These are phyloP conservation scores for Cryptotis parvus DNA, from an alignment of 2,113 vertebrate genomes.

Conservation along the genomic window DNA sequence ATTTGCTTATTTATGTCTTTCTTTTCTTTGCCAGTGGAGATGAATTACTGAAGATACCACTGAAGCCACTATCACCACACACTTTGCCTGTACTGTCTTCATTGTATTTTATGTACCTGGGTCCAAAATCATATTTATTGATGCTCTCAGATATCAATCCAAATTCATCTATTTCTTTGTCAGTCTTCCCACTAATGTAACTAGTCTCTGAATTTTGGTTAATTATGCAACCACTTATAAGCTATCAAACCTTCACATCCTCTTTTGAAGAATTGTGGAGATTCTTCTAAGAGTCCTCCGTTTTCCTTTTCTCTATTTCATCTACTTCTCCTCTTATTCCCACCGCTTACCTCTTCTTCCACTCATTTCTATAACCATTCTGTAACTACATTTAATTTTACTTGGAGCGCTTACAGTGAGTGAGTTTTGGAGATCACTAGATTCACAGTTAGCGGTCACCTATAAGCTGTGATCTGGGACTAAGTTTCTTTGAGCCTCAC, in stretches of 20 bases:
- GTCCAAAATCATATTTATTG: not conserved
- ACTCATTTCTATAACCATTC: not conserved
- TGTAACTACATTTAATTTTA: not conserved
- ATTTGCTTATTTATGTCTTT: too few relatives aligned
- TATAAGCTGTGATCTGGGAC: not conserved
- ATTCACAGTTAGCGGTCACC: not conserved
- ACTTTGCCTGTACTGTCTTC: too few relatives aligned
- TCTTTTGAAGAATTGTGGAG: too few relatives aligned
- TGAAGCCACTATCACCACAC: too few relatives aligned
- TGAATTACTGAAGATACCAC: too few relatives aligned
- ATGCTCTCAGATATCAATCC: not conserved
- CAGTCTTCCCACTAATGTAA: not conserved
- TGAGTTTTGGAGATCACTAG: not conserved
- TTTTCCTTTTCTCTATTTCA: too few relatives aligned
- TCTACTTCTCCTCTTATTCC: too few relatives aligned
- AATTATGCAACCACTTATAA: not conserved
- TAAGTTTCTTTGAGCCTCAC: not conserved
- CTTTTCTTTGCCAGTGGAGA: too few relatives aligned
- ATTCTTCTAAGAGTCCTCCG: not conserved
- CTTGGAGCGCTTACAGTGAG: too few relatives aligned
- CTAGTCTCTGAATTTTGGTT: not conserved
- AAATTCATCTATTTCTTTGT: not conserved
- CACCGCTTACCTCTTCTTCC: not conserved
- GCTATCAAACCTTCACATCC: not conserved
- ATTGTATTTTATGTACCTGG: too few relatives aligned